Base-by-base conservation (phyloP, 37 sponge, comb jelly and placozoan species). In the Halisarca cf. caerulea region DNA sequence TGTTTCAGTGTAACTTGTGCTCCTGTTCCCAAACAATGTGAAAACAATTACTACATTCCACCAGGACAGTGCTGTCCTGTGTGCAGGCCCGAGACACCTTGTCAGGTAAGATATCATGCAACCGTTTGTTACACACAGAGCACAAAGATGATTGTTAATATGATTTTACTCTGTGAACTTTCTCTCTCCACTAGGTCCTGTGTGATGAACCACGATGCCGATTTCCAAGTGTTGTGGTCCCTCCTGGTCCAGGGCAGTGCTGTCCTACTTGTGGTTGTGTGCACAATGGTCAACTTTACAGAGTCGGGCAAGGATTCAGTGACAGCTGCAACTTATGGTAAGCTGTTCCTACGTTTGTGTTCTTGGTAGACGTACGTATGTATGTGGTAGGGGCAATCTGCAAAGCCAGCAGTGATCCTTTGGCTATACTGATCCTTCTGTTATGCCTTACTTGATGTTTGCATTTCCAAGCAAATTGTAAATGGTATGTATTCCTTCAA, bases 41-140 rank as follows among this genome's bases (percentile, higher is more conserved):
- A n/a, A n/a, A n/a, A 36, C 17, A 51, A 80, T 9, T 80, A 80
- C 59, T 80, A 55, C 40, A 51, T 80, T 1, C 80, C 80, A 58
- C 20, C 33, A 51, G 80, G 80, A 80, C 36, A 80, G 80, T 80
- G 80, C 35, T 80, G 80, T 35, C 59, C 80, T 3, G 80, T 80
- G 80, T 80, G 80, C 30, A 44, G 51, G 51, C 51, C 51, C 11
- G 6, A 6, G 11, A 6, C 64, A 62, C 30, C 30, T 6, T 62
- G 30, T 15, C n/a, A 6, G 6, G 30, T 28, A 15, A 28, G 30
- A 20, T 20, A 7, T 62, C 30, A 62, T 15, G 15, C 6, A 15
- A 15, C n/a, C 6, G 6, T 30, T 15, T 62, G 15, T 20, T 6
- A 62, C 64, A 62, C 15, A 62, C 30, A 15, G 6, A 62, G 64